A percentile compares a stretch with the other conserved stretches of the same genome.
Conservation (phyloP, 2,888 invertebrate genomes). For the Antheraea yamamai region DNA sequence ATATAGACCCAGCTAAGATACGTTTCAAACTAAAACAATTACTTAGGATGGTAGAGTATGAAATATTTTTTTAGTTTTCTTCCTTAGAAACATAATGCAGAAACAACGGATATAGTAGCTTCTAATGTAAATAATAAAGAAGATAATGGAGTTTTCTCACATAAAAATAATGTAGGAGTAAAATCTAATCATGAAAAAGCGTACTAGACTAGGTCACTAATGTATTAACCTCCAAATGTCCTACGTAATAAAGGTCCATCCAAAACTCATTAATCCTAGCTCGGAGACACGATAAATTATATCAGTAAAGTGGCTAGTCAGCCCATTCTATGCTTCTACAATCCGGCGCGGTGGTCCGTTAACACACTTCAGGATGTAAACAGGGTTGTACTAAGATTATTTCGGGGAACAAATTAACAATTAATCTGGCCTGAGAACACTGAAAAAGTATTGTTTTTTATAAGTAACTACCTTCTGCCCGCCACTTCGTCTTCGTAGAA, state of each 20-base stretch:
- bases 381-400: conserved; percentile 1
- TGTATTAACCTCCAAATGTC: not conserved
- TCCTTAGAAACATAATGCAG: not conserved
- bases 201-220: not conserved
- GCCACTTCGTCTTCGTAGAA: not conserved
- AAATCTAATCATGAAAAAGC: not conserved
- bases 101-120: not conserved
- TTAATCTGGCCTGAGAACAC: not conserved
- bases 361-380: not conserved
- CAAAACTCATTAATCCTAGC: conserved; percentile 4
- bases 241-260: conserved; percentile 2
- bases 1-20: too few relatives aligned
- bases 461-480: not conserved
- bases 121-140: not conserved
- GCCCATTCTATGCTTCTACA: conserved; percentile 3
- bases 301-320: conserved; percentile 8
- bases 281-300: not conserved
- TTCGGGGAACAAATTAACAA: not conserved
- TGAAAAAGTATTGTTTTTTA: not conserved
- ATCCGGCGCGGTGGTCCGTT: not conserved
- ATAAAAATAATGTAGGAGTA: not conserved
- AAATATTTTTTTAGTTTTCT: too few relatives aligned
- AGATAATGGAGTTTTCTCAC: not conserved
- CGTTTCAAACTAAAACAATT: too few relatives aligned
- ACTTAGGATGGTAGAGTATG: too few relatives aligned